A percentile compares a stretch with the other conserved stretches of the same genome.
These are phyloP conservation scores for Philhelius pedissequus DNA, from an alignment of 2,888 invertebrate species.

Conservation along the genomic window DNA sequence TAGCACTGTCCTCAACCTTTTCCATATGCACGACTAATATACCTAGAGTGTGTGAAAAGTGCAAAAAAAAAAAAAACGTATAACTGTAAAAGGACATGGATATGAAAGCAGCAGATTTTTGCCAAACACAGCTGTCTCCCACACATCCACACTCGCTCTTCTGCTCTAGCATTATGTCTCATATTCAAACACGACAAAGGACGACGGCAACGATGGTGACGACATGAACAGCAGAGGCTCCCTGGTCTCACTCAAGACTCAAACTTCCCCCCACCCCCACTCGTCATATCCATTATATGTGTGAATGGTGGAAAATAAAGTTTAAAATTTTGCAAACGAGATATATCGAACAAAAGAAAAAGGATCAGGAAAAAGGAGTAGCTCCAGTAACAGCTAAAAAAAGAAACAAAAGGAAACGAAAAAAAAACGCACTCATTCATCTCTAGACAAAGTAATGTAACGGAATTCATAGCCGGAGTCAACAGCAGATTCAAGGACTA, in stretches of 20 bases:
- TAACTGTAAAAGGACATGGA: slow-evolving; percentile 37
- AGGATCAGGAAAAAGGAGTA: not conserved
- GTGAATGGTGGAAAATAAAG: slow-evolving; percentile 58
- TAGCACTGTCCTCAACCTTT: not conserved
- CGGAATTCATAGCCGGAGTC: slow-evolving; percentile 54
- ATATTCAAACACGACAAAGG: slow-evolving; percentile 44
- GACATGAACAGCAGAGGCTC: not conserved
- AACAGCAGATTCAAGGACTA: slow-evolving; percentile 40
- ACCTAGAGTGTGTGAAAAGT: slow-evolving; percentile 19
- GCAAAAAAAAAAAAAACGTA: not conserved
- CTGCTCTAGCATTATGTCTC: not conserved
- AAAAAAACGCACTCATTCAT: not conserved
- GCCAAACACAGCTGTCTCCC: slow-evolving; percentile 43
- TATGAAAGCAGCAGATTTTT: slow-evolving; percentile 34
- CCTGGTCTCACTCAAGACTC: not conserved
- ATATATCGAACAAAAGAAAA: slow-evolving; percentile 53
- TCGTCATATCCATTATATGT: slow-evolving; percentile 12
- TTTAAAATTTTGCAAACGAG: slow-evolving; percentile 64
- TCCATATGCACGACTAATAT: slow-evolving; percentile 30
- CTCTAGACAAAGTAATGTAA: slow-evolving; percentile 28
- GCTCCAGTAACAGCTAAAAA: not conserved
- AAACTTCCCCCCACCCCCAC: not conserved
- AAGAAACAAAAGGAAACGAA: not conserved
- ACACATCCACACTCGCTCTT: not conserved
- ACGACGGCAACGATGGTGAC: not conserved